These are phyloP conservation scores for Drosophila maculinotata DNA, from an alignment of 2,888 invertebrate species.

Conservation along the genomic window DNA sequence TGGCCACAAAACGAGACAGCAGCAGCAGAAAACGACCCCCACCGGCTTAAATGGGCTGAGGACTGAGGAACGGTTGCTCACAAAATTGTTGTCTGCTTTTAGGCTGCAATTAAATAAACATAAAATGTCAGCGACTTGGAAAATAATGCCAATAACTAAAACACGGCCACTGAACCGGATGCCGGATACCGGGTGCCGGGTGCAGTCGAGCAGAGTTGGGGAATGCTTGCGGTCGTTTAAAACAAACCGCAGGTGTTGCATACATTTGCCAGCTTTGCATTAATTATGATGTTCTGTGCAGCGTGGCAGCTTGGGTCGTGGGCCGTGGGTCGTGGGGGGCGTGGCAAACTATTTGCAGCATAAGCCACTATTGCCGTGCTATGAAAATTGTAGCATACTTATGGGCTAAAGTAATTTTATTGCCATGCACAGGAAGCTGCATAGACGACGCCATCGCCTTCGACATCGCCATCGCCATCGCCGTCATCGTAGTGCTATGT, in stretches of 20 bases:
- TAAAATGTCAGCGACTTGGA: constrained; percentile 73
- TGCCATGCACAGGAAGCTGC: constrained; percentile 73
- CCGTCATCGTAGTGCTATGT: constrained; percentile 9
- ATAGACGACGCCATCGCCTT: constrained; percentile 50
- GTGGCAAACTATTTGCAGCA: constrained; percentile 80
- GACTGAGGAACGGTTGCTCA: neutral
- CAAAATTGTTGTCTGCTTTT: constrained; percentile 41
- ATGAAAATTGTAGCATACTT: constrained; percentile 72
- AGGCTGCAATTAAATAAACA: constrained; percentile 73
- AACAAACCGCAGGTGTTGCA: constrained; percentile 85
- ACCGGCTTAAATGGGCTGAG: neutral
- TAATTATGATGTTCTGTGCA: constrained; percentile 84
- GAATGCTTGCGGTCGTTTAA: constrained; percentile 83
- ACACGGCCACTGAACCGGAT: constrained; percentile 20
- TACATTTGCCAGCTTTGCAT: constrained; percentile 85
- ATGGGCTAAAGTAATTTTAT: constrained; percentile 73
- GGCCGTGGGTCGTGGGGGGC: constrained; percentile 11
- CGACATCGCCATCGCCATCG: constrained; percentile 38
- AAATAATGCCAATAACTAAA: constrained; percentile 67
- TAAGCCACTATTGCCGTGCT: constrained; percentile 51
- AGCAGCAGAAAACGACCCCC: constrained; percentile 9
- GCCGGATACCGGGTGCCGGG: neutral
- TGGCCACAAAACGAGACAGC: constrained; percentile 27
- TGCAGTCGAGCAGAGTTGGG: constrained; percentile 21
- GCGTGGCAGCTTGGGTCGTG: constrained; percentile 5